Percentiles rank a stretch among this genome's conserved stretches.
These are phyloP conservation scores for Salminus brasiliensis DNA, from an alignment of 2,113 vertebrate genomes.

Conservation along the genomic window DNA sequence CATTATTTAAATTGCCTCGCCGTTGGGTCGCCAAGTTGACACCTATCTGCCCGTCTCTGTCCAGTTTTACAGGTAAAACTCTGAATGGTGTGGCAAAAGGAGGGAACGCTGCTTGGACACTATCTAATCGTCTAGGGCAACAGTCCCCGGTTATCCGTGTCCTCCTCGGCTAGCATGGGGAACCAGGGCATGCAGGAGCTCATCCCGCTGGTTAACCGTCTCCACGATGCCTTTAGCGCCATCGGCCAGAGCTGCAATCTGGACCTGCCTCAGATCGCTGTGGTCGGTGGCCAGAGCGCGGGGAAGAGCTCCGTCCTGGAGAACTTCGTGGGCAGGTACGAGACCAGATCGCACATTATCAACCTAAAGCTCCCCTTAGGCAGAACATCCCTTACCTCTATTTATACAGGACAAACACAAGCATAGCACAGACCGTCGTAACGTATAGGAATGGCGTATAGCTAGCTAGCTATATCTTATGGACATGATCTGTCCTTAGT, in stretches of 20 bases:
- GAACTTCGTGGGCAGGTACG: constrained; percentile 87
- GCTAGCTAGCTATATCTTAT: no score
- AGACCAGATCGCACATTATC: neutral
- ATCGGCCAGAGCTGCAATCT: constrained; percentile 84
- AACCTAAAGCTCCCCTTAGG: no score
- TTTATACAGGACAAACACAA: no score
- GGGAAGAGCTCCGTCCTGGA: constrained; percentile 90
- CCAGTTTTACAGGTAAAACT: neutral
- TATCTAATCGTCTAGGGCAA: neutral
- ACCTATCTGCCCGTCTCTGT: neutral
- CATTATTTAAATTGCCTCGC: neutral
- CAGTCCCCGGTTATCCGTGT: constrained; percentile 40
- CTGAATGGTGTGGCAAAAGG: neutral
- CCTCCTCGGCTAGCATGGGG: constrained; percentile 70
- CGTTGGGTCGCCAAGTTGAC: neutral
- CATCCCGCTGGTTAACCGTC: constrained; percentile 89
- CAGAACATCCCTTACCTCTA: neutral
- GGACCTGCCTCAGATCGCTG: constrained; percentile 86
- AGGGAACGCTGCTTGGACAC: neutral
- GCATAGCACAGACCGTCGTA: no score
- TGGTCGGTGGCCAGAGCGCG: constrained; percentile 88
- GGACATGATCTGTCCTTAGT: no score
- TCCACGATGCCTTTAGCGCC: constrained; percentile 85
- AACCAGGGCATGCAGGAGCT: constrained; percentile 92
- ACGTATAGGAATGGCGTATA: no score